Base-by-base conservation (phyloP, 1,140 invertebrate genomes). In the Eriocheir sinensis region DNA sequence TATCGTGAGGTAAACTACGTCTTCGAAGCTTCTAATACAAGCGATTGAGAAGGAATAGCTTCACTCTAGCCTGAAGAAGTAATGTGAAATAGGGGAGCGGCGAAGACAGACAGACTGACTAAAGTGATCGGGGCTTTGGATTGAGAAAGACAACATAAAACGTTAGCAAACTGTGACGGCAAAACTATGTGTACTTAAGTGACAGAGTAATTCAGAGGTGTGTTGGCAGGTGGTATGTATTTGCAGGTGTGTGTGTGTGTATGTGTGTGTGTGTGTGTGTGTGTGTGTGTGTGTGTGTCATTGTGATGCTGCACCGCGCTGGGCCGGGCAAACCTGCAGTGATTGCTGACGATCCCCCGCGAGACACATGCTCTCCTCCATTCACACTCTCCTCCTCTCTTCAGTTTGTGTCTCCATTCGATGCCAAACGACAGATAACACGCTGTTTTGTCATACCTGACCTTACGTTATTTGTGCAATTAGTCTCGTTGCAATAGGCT, bases 351-450 rank as follows among this genome's bases (percentile, higher is more conserved):
- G 34, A 72, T 40, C 17, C 60, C 80, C 79, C 36, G 40, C 83
- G 60, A 36, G 30, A 60, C 60, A 32, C 89, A 91, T 91, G 83
- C 34, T 40, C 40, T 83, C 80, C 30, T 41, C 83, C 83, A 86
- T 86, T 86, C 83, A 86, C 83, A 38, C 34, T 86, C 83, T 2
- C 34, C 30, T 27, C 9, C 36, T 86, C 34, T 72, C 60, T 72
- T 15, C 60, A 27, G 8, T 21, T 41, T 15, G 60, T n/a, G 60
- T 36, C 83, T 40, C 83, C 83, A 86, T 36, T 32, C n/a, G n/a
- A n/a, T n/a, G n/a, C n/a, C n/a, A n/a, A n/a, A n/a, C n/a, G n/a
- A n/a, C n/a, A n/a, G n/a, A n/a, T n/a, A n/a, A n/a, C n/a, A n/a
- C n/a, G n/a, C n/a, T n/a, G n/a, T n/a, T n/a, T n/a, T n/a, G n/a